Evolutionary conservation across 2,113 vertebrate species (phyloP), one percentile per base, ranked within the genome.

Genomic region (Mixornis gularis): DNA sequence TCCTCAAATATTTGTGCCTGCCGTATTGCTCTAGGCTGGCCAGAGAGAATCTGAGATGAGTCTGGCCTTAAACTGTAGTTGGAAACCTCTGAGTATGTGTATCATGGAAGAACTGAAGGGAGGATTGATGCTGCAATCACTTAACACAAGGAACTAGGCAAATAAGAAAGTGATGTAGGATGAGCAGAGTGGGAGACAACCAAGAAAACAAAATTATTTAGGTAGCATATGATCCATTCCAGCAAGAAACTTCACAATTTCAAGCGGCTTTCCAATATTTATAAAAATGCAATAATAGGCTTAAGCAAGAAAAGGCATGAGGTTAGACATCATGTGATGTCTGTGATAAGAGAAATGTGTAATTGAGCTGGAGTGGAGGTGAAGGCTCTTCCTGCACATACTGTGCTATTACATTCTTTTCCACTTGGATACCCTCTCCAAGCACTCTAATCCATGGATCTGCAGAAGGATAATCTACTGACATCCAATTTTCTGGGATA

Each of bases 391-490:
- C 89, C 94, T 89, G 62, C 89, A 65, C 62, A 44, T 62, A 69
- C 46, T 64, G 62, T 76, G 90, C 94, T 89, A 96, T 74, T 88
- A 89, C 84, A 55, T 77, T 95, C 93, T 92, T 97, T 95, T 92
- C 94, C 79, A 94, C 93, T 93, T 95, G 94, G 92, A 93, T 82
- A 32, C 91, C 79, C 89, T 94, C 79, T 95, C 84, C 87, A 85
- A 80, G 24, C 63, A 88, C 89, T 91, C 78, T 96, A 96, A 97
- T 97, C 96, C 93, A 77, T 89, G 83, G 90, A 91, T 95, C 94
- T 96, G 85, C 90, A 51, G 52, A 69, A 78, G 94, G 71, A 95
- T 96, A 96, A 97, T 97, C 94, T 96, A 93, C 82, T 87, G 92
- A 93, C 95, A 96, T 86, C 55, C 95, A 95, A 88, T 96, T 97